Evolutionary conservation across 2,888 invertebrate genomes (phyloP), one percentile per base, ranked within the genome.

Genomic region (Congeria kusceri): DNA sequence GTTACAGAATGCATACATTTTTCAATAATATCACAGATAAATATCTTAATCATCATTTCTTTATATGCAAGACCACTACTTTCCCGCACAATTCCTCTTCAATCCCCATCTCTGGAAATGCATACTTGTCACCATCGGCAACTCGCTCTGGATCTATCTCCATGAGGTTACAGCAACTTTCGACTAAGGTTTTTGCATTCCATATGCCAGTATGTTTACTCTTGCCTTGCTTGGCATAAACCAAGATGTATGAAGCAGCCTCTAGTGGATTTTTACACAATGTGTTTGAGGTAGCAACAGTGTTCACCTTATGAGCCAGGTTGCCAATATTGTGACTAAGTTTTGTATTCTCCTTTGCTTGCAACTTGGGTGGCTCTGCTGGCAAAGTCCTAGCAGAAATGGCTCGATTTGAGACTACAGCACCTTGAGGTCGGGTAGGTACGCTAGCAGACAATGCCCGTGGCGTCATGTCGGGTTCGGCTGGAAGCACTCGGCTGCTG

Each of bases 171-270:
- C 77, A 81, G 76, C 88, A 89, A 69, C 90, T 90, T 39, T 79
- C 82, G 18, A 88, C 72, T 23, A 90, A 83, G n/a, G 87, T 85
- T 44, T 81, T 74, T 0, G 88, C 81, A 57, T 81, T 76, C 90
- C 90, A 90, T 5, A 86, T 68, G 3, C 86, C 88, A 0, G 87
- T 81, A 68, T 87, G 76, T 62, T 83, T 86, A 73, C 90, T 89
- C 69, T 90, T 90, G 3, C 90, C 90, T 66, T 90, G 90, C 46
- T 87, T 88, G 4, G 83, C 88, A 77, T 83, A 89, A 44, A 89
- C 87, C 69, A 84, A 39, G 62, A 83, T 83, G 67, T 83, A 83
- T 2, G 83, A 65, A 20, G 83, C 83, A 29, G 63, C 71, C 46
- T 83, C 83, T 28, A 83, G 59, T 13, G 83, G 83, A 62, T 83